Base-by-base conservation (phyloP, 2,888 invertebrate species). In the Calameuta idolon region DNA sequence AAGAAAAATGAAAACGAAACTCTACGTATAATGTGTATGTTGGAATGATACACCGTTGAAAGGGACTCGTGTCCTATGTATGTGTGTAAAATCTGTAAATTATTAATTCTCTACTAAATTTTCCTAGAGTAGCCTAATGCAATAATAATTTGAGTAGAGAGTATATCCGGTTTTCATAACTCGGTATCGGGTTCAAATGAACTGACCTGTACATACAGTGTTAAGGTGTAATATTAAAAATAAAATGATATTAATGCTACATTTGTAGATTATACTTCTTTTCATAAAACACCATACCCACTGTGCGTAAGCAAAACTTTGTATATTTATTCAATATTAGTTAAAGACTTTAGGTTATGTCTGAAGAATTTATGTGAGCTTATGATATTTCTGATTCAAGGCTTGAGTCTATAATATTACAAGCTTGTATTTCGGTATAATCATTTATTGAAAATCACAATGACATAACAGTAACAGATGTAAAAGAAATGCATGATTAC, bases 1-100 rank as follows among this genome's bases (percentile, higher is more conserved):
- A 30, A n/a, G n/a, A n/a, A 33, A 35, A 71, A 55, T 23, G 2
- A 23, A 55, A 55, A 23, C 55, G 55, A 55, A 84, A 81, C 83
- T 80, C 80, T 79, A 78, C 75, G 76, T 78, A 77, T 83, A 82
- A 81, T 82, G 83, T 81, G 83, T 83, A 85, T 81, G 83, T 80
- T 84, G 83, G 83, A 83, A 81, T 81, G 79, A 77, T 75, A 80
- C 81, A 82, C 83, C 78, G 80, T 81, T 81, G 81, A 79, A 73
- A 80, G 79, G 80, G 80, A 15, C 69, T 73, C 35, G 78, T 78
- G 82, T 79, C 78, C 81, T 34, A 15, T 80, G 84, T 85, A 87
- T 85, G 86, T 86, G 86, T 90, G 89, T 90, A 89, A 84, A 90
- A 89, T 89, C 84, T 90, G 89, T 90, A 90, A 89, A 90, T 90